Base-by-base conservation (phyloP, 2,888 invertebrate genomes). In the Lasioglossum villosulum region DNA sequence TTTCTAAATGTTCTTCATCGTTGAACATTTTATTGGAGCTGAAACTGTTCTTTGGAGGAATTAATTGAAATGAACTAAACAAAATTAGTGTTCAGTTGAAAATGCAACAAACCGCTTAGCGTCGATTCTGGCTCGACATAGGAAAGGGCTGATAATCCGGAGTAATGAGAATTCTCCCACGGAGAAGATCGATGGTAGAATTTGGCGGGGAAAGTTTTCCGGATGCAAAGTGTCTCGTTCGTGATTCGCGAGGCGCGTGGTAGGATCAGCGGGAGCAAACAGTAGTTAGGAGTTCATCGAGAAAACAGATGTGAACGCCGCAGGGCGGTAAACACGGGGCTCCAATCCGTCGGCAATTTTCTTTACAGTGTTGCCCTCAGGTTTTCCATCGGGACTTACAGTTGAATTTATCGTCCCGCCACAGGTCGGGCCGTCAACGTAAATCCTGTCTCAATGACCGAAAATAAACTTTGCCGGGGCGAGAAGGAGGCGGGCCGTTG, bases 381-480 rank as follows among this genome's bases (percentile, higher is more conserved):
- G 68, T 56, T 82, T 83, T 39, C 73, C 83, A 37, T 37, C 42
- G 63, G 39, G 71, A 45, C 70, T 74, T 75, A 34, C 71, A 83
- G 59, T 52, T 27, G 56, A 84, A 86, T 84, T 86, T 86, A 84
- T 86, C 77, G 86, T 84, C 70, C 75, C 77, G 74, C 71, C 75
- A 37, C 75, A 70, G 75, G 68, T 71, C 66, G 74, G 74, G 48
- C 56, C 78, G 83, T 79, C 84, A 84, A 80, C 84, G 84, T 86
- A 86, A 84, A 86, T 86, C 84, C 77, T 84, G 80, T 70, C 71
- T 75, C 56, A 84, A 86, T 80, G 86, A 80, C 76, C 85, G 52
- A 80, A 85, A 86, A 86, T 86, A 86, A 86, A 86, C 77, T 84
- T 82, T 66, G 84, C 78, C 34, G 71, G 23, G 52, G 68, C 37